These are phyloP conservation scores for Scelioninae gen. 2 DNA, from an alignment of 2,888 invertebrate species.

Conservation along the genomic window DNA sequence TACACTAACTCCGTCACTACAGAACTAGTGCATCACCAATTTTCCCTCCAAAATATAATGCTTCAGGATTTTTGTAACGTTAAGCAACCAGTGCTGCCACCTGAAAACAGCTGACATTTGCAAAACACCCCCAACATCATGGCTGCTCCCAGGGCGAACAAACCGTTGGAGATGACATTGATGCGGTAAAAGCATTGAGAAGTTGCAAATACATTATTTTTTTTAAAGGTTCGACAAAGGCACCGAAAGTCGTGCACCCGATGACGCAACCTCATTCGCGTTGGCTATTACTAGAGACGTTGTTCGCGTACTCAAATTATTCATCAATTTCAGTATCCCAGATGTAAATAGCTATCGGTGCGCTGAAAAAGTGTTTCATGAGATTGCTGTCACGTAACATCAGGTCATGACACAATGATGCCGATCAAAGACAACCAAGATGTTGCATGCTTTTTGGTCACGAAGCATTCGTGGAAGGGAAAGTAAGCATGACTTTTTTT, in stretches of 20 bases:
- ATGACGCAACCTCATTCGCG: constrained; percentile 14
- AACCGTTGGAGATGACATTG: constrained; percentile 65
- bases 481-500: constrained; percentile 80
- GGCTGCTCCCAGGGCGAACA: constrained; percentile 68
- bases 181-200: constrained; percentile 56
- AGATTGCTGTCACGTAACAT: constrained; percentile 57
- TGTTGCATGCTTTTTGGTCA: constrained; percentile 96
- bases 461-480: constrained; percentile 99
- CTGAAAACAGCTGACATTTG: constrained; percentile 66
- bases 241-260: background rate
- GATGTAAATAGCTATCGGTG: constrained; percentile 62
- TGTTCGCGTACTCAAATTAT: background rate
- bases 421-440: constrained; percentile 95
- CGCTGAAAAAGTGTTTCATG: constrained; percentile 55
- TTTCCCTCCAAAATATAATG: no score
- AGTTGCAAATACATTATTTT: background rate
- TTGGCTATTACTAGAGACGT: background rate
- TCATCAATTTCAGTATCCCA: constrained; percentile 44
- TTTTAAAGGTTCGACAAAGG: background rate
- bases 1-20: no score
- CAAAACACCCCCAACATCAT: constrained; percentile 61
- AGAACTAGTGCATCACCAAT: no score
- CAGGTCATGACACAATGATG: constrained; percentile 83
- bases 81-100: constrained; percentile 60
- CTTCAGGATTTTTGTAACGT: no score